These are phyloP conservation scores for Psilopsiagon aurifrons DNA, from an alignment of 2,113 vertebrate genomes.

Conservation along the genomic window DNA sequence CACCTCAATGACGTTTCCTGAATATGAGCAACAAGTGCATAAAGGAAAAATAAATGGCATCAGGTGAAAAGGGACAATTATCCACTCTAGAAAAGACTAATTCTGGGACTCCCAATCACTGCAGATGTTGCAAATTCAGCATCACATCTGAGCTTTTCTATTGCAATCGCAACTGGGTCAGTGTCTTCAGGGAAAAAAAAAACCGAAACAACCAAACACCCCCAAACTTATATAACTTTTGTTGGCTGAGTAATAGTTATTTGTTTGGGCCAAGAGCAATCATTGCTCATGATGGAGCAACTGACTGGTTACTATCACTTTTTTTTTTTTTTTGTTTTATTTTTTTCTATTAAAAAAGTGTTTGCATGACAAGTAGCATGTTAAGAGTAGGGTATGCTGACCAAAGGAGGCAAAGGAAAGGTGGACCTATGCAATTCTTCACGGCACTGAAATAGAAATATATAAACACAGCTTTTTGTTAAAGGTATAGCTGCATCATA, in stretches of 20 bases:
- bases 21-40: not conserved
- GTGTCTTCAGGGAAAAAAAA: not conserved
- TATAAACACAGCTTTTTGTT: not conserved
- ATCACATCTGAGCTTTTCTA: not conserved
- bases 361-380: not conserved
- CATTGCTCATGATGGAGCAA: not conserved
- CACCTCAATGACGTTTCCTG: not conserved
- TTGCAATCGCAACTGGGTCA: not conserved
- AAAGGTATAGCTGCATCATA: not conserved
- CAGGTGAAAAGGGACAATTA: not conserved
- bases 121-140: not conserved
- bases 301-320: not conserved
- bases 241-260: not conserved
- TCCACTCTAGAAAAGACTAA: not conserved
- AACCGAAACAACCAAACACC: rapidly evolving
- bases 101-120: not conserved
- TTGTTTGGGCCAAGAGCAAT: not conserved
- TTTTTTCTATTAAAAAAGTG: not conserved
- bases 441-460: not conserved
- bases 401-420: not conserved
- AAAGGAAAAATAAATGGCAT: not conserved
- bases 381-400: not conserved
- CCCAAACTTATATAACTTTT: not conserved
- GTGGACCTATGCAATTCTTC: not conserved
- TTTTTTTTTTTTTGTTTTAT: rapidly evolving